These are phyloP conservation scores for Cyanoliseus patagonus DNA, from an alignment of 2,113 vertebrate genomes.

Conservation along the genomic window DNA sequence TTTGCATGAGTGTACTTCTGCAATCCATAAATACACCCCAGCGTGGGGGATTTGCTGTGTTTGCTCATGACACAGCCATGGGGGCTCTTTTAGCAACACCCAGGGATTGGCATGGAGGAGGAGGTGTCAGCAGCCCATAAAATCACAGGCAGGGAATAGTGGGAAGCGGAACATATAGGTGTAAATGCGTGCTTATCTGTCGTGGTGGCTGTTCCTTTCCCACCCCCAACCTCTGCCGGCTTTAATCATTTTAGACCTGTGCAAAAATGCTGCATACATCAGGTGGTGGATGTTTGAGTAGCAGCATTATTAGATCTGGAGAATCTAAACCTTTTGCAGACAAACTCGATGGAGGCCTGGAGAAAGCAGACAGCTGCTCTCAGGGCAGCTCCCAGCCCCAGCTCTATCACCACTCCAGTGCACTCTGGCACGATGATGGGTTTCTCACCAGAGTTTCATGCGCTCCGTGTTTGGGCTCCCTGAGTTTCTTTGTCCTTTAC, in stretches of 20 bases:
- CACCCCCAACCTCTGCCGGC: neutral
- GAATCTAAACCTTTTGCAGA: neutral
- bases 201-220: neutral
- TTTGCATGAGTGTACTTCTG: neutral
- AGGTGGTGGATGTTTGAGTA: neutral
- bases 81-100: neutral
- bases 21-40: neutral
- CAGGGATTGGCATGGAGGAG: neutral
- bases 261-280: neutral
- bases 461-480: rapidly evolving
- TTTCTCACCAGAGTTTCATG: neutral
- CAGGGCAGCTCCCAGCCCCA: neutral
- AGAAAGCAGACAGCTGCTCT: neutral
- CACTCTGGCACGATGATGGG: neutral
- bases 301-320: neutral
- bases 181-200: neutral
- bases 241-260: neutral
- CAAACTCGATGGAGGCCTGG: neutral
- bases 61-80: rapidly evolving
- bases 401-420: neutral
- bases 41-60: neutral
- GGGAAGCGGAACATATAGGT: neutral
- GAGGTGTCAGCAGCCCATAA: neutral
- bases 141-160: neutral
- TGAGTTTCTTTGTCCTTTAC: neutral